These are phyloP conservation scores for Meloidogyne floridensis DNA, from an alignment of 1,140 invertebrate species.

Conservation along the genomic window DNA sequence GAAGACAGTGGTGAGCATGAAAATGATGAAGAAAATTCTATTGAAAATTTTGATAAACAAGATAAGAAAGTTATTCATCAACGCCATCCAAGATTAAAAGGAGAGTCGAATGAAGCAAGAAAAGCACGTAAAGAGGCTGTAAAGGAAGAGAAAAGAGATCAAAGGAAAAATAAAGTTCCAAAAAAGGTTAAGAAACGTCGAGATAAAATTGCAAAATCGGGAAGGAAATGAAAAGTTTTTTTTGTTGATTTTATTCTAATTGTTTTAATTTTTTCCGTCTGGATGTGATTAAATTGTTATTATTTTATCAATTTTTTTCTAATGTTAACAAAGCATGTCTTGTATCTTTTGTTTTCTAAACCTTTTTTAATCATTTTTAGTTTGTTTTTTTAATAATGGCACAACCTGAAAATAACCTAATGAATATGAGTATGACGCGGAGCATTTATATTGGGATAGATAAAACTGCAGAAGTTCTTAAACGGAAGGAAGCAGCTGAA, in stretches of 20 bases:
- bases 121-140: slow-evolving; percentile 71
- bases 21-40: not conserved
- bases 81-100: slow-evolving; percentile 66
- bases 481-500: slow-evolving; percentile 39
- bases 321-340: not conserved
- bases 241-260: slow-evolving; percentile 18
- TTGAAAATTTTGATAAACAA: not conserved
- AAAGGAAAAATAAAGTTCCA: slow-evolving; percentile 80
- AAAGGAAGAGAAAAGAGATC: slow-evolving; percentile 80
- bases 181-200: slow-evolving; percentile 87
- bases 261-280: slow-evolving; percentile 27
- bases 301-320: slow-evolving; percentile 24
- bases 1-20: slow-evolving; percentile 27
- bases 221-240: not conserved
- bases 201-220: slow-evolving; percentile 52
- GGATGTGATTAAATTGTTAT: slow-evolving; percentile 19
- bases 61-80: slow-evolving; percentile 37
- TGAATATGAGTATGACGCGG: slow-evolving; percentile 36
- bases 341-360: slow-evolving; percentile 31
- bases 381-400: slow-evolving; percentile 6
- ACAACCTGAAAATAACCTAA: not conserved
- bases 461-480: slow-evolving; percentile 38
- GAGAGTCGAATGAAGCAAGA: slow-evolving; percentile 84
- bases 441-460: slow-evolving; percentile 41
- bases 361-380: slow-evolving; percentile 6